Evolutionary conservation across 2,113 vertebrate species (phyloP).

Genomic region (Nansenia antarctica): DNA sequence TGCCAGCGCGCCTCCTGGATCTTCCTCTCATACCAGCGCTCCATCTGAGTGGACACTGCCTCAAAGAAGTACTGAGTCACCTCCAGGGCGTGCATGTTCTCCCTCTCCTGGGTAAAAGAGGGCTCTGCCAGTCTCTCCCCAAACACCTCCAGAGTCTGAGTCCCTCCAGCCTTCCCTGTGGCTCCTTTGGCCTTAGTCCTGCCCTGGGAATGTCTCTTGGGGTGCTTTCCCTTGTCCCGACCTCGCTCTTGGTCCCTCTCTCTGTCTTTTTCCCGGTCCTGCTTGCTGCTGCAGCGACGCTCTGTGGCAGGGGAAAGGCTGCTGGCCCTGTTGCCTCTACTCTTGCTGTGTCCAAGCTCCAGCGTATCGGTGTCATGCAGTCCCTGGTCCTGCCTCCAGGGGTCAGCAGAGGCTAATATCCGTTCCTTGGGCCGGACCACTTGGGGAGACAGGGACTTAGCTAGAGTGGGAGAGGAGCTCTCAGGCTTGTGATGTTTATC

Average conservation of each 20-base stretch:
- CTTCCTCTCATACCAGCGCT: conserved; percentile 96
- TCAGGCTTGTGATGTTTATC: conserved; percentile 60
- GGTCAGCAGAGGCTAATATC: conserved; percentile 37
- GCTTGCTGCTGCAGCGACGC: conserved; percentile 50
- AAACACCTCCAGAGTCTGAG: conserved; percentile 50
- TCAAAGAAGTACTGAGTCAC: conserved; percentile 96
- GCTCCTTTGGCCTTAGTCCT: conserved; percentile 68
- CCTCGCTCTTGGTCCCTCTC: conserved; percentile 75
- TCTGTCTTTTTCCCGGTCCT: conserved; percentile 26
- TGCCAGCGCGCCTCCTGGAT: conserved; percentile 89
- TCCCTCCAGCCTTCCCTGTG: conserved; percentile 36
- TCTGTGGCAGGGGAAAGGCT: conserved; percentile 64
- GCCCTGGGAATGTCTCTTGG: conserved; percentile 75
- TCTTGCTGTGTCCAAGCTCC: conserved; percentile 42
- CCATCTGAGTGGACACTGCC: conserved; percentile 93
- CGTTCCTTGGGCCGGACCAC: conserved; percentile 90
- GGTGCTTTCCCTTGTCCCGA: conserved; percentile 77
- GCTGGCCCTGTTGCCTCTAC: conserved; percentile 57
- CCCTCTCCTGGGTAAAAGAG: conserved; percentile 59
- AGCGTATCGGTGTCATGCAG: conserved; percentile 48
- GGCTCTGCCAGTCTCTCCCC: conserved; percentile 49
- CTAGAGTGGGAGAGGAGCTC: conserved; percentile 31
- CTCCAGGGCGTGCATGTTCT: conserved; percentile 87
- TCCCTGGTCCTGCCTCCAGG: conserved; percentile 69
- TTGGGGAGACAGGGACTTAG: conserved; percentile 65